Base-by-base conservation (phyloP, 2,797 vertebrate species). In the Eulemur albifrons region DNA sequence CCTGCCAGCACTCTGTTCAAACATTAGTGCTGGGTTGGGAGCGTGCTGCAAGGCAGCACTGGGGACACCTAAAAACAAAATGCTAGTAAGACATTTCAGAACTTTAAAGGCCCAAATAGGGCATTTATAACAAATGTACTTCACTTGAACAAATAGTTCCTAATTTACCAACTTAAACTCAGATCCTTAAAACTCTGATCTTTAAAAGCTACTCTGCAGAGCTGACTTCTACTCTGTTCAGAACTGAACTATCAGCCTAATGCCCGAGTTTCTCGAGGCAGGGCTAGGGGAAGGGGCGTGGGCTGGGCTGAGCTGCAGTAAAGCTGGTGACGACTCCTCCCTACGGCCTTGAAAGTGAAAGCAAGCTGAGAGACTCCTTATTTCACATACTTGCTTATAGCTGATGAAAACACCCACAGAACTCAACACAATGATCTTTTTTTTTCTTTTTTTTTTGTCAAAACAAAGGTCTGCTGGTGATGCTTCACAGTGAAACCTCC, bases 391-490 rank as follows among this genome's bases (percentile, higher is more conserved):
- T 97, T 95, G 86, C 80, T 97, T 95, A 95, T 91, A 97, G 96
- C 96, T 97, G 97, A 97, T 96, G 95, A 98, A 93, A 98, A 98
- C 93, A 93, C 92, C 98, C 97, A 98, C 48, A 87, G 93, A 98
- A 97, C 87, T 97, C 80, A 98, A 98, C 89, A 94, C 69, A 80
- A 97, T 48, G 90, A 38, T 93, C 90, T 83, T 88, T 94, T 86
- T 86, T 93, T 48, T 73, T 40, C 40, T 43, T 84, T 82, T 96
- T 82, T 96, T 87, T 90, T 94, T 94, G 43, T 94, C 95, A 97
- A 98, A 98, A 97, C 93, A 98, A 98, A 98, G 95, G 86, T 98
- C 97, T 99, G 98, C 98, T 99, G 98, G 98, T 99, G 98, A 98
- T 98, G 97, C 98, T 96, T 98, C 98, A 98, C 98, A 99, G 98